Evolutionary conservation across 2,797 vertebrate genomes (phyloP), one percentile per base, ranked within the genome.

Genomic region (Emys orbicularis): DNA sequence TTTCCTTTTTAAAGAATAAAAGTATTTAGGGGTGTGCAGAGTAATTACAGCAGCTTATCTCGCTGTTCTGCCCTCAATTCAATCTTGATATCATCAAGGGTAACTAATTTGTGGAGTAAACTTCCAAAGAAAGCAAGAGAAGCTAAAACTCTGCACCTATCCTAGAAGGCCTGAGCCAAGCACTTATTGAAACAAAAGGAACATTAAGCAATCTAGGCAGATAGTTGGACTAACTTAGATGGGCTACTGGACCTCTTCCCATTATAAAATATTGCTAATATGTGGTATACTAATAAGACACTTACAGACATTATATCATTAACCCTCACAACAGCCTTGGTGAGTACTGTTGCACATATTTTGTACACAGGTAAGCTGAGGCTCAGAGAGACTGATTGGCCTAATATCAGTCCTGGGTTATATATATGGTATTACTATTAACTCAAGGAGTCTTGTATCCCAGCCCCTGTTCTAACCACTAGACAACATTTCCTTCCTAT

Each of bases 231-330:
- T 54, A 15, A 7, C 11, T 2, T 27, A 37, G 19, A 0, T 93
- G 53, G 59, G 15, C 49, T 82, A 2, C 37, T 87, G 0, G 1
- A 49, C 72, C 3, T 61, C 8, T 68, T 88, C 79, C 21, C 19
- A 41, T 83, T 74, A 49, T 12, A 4, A 54, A 79, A 23, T 27
- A 49, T 3, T 61, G 31, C 19, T 68, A 37, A 68, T 18, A 68
- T 68, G n/a, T n/a, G 57, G 12, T 59, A n/a, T n/a, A 37, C n/a
- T 68, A 68, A 68, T 15, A 31, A 9, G 18, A 53, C 44, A 12
- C 47, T n/a, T 10, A 0, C 2, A 81, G 49, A 87, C 21, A 56
- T 56, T 11, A 56, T 83, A 37, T 0, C 57, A 5, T 1, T 74
- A 90, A 65, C 54, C 37, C 12, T 90, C 16, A 47, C 80, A 59